Conservation (phyloP, 1,140 invertebrate species). For the Prorops nasuta region DNA sequence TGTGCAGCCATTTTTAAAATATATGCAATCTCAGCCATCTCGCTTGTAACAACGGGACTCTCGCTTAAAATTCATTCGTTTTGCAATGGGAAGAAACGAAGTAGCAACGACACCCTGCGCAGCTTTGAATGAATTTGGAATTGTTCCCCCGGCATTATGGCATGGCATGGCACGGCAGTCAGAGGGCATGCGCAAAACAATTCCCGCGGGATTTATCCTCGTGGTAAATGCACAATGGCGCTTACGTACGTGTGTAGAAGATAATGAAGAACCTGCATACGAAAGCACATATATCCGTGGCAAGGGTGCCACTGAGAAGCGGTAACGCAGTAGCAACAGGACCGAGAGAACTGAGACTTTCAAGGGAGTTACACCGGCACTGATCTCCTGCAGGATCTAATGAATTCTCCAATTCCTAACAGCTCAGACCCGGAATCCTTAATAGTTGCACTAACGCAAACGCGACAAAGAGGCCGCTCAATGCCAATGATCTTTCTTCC, state of each 20-base stretch:
- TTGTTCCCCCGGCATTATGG: not conserved
- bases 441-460: no score
- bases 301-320: not conserved
- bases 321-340: not conserved
- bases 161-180: no score
- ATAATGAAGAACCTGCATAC: not conserved
- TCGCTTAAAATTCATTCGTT: no score
- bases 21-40: no score
- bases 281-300: not conserved
- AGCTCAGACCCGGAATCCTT: not conserved
- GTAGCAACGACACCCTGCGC: no score
- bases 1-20: no score
- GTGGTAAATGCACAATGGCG: not conserved
- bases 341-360: not conserved
- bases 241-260: not conserved
- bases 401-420: not conserved
- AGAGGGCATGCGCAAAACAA: no score
- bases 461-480: not conserved
- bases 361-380: not conserved
- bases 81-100: no score
- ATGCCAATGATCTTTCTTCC: not conserved
- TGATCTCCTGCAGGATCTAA: not conserved
- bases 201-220: not conserved
- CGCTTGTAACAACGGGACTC: no score
- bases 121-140: not conserved